Conservation (phyloP, 2,113 vertebrate species). For the Pachycephala philippinensis region DNA sequence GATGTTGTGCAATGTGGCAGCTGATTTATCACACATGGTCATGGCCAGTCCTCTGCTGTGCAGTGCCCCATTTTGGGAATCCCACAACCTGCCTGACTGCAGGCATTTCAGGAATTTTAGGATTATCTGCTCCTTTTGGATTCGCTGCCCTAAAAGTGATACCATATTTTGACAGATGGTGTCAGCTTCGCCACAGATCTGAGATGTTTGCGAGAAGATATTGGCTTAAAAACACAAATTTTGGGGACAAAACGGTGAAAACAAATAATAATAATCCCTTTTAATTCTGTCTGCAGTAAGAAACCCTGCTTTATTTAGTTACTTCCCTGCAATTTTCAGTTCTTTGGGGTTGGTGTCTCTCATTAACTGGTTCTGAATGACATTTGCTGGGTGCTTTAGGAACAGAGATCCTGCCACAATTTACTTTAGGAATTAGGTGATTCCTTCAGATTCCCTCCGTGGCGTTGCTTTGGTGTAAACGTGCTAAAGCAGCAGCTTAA, state of each 20-base stretch:
- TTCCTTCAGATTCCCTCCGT: not conserved
- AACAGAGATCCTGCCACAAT: not conserved
- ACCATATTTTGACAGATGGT: not conserved
- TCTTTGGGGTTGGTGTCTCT: not conserved
- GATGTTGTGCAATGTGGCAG: accelerated
- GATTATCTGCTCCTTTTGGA: not conserved
- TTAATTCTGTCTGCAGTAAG: not conserved
- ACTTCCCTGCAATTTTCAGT: not conserved
- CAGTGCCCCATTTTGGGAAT: not conserved
- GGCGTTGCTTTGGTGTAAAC: not conserved
- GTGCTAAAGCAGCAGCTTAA: not conserved
- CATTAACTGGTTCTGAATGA: not conserved
- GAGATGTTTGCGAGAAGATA: not conserved
- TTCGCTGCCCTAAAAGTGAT: not conserved
- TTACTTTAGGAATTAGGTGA: not conserved
- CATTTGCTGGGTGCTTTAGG: not conserved
- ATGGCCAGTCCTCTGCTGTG: not conserved
- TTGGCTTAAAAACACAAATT: not conserved
- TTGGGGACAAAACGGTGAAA: not conserved
- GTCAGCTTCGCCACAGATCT: not conserved
- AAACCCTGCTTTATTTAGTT: not conserved
- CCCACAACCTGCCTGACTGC: not conserved
- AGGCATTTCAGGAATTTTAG: not conserved
- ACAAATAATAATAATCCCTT: not conserved
- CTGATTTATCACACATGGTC: not conserved